Evolutionary conservation across 2,113 vertebrate genomes (phyloP), one percentile per base, ranked within the genome.

Genomic region (Probosciger aterrimus): DNA sequence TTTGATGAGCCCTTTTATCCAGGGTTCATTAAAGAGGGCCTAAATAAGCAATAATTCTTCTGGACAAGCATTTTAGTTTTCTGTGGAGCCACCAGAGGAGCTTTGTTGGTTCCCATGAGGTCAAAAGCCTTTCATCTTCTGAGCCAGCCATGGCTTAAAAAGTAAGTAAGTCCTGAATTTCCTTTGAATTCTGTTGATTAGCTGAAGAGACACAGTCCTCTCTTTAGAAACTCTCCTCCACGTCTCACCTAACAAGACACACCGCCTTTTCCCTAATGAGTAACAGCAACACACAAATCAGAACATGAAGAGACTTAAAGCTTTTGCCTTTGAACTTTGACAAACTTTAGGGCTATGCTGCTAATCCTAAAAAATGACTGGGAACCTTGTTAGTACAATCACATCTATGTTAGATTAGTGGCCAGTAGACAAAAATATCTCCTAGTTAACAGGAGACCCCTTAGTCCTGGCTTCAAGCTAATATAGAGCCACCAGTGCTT

Each of bases 401-500:
- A 23, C 43, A 13, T 16, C 49, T 39, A 7, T 15, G 17, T 44
- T 43, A 73, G 57, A 50, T 63, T 31, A 33, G 67, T 39, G 39
- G 25, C 75, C 25, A 46, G 49, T 4, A 78, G n/a, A 14, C 8
- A 82, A 39, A 86, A 60, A 17, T 25, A 73, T 31, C 46, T 44
- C 28, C 11, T 69, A 47, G 33, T 43, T 85, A 55, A 46, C 1
- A 69, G 52, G 52, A 91, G 25, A 49, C 6, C 13, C 4, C 13
- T 14, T 41, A 47, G 24, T 44, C 31, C 24, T 31, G 37, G 28
- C 7, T 23, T 59, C 69, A 70, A 86, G 46, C 7, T 60, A 30
- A 55, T 17, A 1, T 0, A 23, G 37, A 81, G 33, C 7, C 62
- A 33, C 6, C 1, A 2, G 35, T 55, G 39, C 20, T 24, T 77